Conservation (phyloP, 2,888 invertebrate genomes). For the Pollenia griseotomentosa region DNA sequence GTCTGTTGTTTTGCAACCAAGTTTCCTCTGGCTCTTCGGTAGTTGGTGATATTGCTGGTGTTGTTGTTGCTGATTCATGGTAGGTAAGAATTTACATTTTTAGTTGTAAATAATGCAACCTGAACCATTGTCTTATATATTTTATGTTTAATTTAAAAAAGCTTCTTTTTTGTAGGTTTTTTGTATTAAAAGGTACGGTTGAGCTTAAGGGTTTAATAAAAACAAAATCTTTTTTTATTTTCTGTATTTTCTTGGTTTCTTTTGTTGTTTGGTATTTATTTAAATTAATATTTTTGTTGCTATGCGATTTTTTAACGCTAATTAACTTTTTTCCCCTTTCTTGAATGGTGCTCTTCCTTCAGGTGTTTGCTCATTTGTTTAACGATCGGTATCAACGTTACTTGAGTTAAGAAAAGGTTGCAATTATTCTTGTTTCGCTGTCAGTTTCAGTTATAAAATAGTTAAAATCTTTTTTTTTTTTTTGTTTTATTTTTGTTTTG, state of each 20-base stretch:
- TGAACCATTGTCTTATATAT: conserved; percentile 73
- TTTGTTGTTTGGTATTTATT: conserved; percentile 65
- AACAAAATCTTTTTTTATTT: conserved; percentile 20
- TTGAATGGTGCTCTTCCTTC: conserved; percentile 70
- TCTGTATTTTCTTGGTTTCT: conserved; percentile 54
- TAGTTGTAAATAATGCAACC: conserved; percentile 79
- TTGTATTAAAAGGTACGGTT: conserved; percentile 56
- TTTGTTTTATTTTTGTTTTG: conserved; percentile 15
- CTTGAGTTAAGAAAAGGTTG: conserved; percentile 68
- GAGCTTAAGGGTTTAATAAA: conserved; percentile 52
- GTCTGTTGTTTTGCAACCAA: conserved; percentile 44
- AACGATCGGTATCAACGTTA: conserved; percentile 77
- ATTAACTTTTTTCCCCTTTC: conserved; percentile 75
- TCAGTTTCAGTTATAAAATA: conserved; percentile 68
- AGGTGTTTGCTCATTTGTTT: conserved; percentile 81
- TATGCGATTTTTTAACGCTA: conserved; percentile 70
- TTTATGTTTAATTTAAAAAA: conserved; percentile 19
- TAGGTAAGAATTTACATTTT: conserved; percentile 70
- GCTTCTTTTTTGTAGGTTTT: conserved; percentile 14
- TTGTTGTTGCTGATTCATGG: conserved; percentile 65
- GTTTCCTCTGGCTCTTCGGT: conserved; percentile 45
- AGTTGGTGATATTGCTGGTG: conserved; percentile 54
- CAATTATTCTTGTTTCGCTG: conserved; percentile 78
- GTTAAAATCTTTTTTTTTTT: conserved; percentile 35
- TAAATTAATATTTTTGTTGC: conserved; percentile 67